Conservation (phyloP, 2,113 vertebrate genomes). For the Chinchilla lanigera region DNA sequence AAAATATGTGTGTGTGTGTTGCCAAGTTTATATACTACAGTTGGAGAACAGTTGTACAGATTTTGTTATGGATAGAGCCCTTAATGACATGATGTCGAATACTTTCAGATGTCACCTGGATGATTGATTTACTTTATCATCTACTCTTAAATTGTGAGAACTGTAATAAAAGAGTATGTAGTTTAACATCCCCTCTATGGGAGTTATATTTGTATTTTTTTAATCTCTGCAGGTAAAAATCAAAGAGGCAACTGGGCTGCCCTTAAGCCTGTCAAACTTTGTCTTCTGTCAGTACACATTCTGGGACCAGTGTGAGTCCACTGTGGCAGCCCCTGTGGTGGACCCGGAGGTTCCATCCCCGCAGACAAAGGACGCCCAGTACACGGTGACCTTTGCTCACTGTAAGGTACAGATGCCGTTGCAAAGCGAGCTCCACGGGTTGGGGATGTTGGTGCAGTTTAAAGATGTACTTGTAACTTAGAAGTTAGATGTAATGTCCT, state of each 20-base stretch:
- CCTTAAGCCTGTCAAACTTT: conserved; percentile 97
- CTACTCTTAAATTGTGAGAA: conserved; percentile 10
- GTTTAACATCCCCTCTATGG: background rate
- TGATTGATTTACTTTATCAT: background rate
- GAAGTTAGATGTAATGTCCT: background rate
- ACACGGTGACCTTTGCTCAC: conserved; percentile 95
- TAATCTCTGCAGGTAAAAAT: conserved; percentile 93
- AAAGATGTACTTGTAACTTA: background rate
- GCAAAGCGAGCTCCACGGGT: fast-evolving
- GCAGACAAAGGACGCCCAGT: conserved; percentile 91
- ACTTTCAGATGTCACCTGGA: background rate
- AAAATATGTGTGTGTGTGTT: background rate
- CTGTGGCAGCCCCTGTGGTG: conserved; percentile 96
- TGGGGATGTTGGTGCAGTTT: fast-evolving
- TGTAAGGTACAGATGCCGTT: conserved; percentile 88
- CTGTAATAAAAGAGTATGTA: background rate
- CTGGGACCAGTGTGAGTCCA: conserved; percentile 95
- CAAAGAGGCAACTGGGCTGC: conserved; percentile 96
- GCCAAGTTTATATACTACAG: background rate
- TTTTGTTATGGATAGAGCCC: background rate
- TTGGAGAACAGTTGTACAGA: background rate
- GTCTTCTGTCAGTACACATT: conserved; percentile 99
- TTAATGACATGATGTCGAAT: background rate
- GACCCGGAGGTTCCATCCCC: conserved; percentile 94
- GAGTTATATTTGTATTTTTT: background rate